Base-by-base conservation (phyloP, 2,888 invertebrate genomes). In the Tromatobia lineatoria region DNA sequence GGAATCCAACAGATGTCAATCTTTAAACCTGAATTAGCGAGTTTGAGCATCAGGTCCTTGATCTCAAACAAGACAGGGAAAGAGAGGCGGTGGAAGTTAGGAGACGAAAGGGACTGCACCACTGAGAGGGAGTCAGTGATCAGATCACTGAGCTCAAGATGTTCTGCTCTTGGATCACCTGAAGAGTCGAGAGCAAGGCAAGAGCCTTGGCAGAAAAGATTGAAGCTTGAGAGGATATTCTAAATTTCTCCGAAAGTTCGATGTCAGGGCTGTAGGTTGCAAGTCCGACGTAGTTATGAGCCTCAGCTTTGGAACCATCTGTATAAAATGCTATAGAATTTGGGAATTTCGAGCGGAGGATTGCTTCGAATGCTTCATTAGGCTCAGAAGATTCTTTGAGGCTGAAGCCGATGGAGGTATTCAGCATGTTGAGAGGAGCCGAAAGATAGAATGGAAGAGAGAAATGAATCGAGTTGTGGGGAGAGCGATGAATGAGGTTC, bases 241-340 rank as follows among this genome's bases (percentile, higher is more conserved):
- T 66, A 6, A 47, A 52, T 38, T 66, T 42, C 0, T 74, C 20
- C 2, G 67, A 42, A 7, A 81, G 25, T 0, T 57, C n/a, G 2
- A 83, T 70, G 0, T 50, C 10, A 13, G 83, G 83, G 10, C 47
- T 52, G n/a, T 20, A 77, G 8, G 69, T 54, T 8, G 84, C 75
- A 0, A 82, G 34, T 0, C 86, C 86, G 0, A 73, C 77, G 11
- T 54, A 64, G 1, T 38, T 50, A 0, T 50, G 20, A 0, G n/a
- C 11, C 1, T 45, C 52, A 0, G n/a, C 34, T 59, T 83, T 87
- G 0, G 83, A 87, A n/a, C 86, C 85, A 38, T 85, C 83, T 0
- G 83, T 85, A 50, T 69, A 85, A 11, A 87, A 86, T 2, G 34
- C 64, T 0, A 8, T 38, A n/a, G 38, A 42, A 11, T 59, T 18